Evolutionary conservation across 2,797 vertebrate species (phyloP).

Genomic region (Pseudotriccus pelzelni): DNA sequence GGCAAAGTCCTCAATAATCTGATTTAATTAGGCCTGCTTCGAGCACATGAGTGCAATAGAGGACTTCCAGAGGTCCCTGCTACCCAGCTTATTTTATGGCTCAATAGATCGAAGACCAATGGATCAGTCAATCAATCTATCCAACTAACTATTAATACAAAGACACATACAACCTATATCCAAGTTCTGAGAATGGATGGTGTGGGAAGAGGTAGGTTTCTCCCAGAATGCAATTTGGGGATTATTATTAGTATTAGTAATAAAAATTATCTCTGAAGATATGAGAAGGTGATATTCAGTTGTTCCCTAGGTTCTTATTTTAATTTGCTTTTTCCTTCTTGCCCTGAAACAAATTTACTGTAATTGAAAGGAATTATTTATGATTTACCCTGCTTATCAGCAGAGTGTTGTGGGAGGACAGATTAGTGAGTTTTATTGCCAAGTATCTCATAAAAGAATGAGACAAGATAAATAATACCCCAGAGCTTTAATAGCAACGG

Average conservation of each 20-base stretch:
- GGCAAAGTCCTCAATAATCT: background rate
- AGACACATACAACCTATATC: background rate
- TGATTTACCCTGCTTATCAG: background rate
- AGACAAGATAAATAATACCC: background rate
- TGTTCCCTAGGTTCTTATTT: background rate
- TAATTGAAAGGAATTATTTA: background rate
- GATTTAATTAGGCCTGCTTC: background rate
- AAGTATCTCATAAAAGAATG: background rate
- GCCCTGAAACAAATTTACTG: background rate
- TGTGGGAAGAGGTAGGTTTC: background rate
- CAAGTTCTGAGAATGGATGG: background rate
- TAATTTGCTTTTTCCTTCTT: background rate
- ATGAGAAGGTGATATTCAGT: background rate
- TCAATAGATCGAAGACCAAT: background rate
- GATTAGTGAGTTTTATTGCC: background rate
- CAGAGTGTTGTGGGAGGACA: background rate
- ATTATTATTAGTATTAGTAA: background rate
- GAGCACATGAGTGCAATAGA: background rate
- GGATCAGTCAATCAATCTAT: accelerated
- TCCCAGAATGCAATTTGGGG: background rate
- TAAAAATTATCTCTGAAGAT: background rate
- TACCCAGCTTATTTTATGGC: background rate
- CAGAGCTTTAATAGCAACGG: background rate
- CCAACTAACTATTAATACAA: background rate
- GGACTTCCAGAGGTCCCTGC: background rate